Evolutionary conservation across 2,797 vertebrate species (phyloP).

Genomic region (Sparidentex hasta): DNA sequence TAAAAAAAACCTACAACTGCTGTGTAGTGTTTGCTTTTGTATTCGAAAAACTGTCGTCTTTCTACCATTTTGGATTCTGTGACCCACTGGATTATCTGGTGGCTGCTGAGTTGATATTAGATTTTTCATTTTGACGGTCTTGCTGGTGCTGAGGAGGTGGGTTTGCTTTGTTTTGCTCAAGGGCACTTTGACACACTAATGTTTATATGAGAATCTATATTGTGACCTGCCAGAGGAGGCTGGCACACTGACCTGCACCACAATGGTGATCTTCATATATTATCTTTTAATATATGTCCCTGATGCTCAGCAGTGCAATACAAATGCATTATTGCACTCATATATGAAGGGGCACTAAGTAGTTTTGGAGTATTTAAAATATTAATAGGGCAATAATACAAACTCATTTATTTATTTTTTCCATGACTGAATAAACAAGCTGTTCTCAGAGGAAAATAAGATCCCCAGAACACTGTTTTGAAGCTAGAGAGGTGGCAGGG

Average conservation of each 20-base stretch:
- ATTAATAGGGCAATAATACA: no score
- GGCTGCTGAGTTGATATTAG: neutral
- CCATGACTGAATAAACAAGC: no score
- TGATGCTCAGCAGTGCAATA: neutral
- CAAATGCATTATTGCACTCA: neutral
- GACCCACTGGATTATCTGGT: neutral
- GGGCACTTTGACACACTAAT: slow-evolving; percentile 2
- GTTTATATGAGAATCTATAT: slow-evolving; percentile 1
- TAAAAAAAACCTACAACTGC: neutral
- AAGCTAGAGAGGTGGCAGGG: no score
- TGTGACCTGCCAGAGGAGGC: neutral
- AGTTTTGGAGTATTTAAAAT: no score
- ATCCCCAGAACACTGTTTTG: no score
- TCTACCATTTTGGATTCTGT: neutral
- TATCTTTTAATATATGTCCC: neutral
- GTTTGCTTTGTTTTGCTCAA: slow-evolving; percentile 28
- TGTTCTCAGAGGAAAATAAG: no score
- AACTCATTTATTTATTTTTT: no score
- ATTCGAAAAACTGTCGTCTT: neutral
- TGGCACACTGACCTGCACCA: neutral
- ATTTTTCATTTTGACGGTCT: slow-evolving; percentile 7
- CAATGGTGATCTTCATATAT: neutral
- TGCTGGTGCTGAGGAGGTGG: slow-evolving; percentile 17
- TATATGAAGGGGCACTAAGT: neutral
- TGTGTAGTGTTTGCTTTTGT: neutral